Percentiles rank a stretch among this genome's conserved stretches.
phyloP scores from a whole-genome alignment of 2,113 vertebrate species.

The Diadophis punctatus region DNA sequence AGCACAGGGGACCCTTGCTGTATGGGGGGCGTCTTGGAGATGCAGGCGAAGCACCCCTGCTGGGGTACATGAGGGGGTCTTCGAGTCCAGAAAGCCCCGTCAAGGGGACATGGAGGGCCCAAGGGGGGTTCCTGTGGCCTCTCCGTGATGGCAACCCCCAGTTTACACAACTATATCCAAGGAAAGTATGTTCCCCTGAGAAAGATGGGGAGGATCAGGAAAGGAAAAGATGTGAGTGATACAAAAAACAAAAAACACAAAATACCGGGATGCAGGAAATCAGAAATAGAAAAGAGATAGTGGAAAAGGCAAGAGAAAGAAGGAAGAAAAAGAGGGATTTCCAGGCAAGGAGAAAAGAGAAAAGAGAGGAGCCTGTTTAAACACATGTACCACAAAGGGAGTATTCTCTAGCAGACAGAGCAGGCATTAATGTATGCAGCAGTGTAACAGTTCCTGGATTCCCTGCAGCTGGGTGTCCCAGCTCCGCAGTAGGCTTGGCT shows the following conservation, averaged over 20 bases:
- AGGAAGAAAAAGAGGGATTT: not conserved
- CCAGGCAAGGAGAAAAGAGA: conserved; percentile 38
- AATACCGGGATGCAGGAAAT: conserved; percentile 11
- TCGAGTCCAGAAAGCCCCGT: conserved; percentile 72
- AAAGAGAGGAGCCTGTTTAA: conserved; percentile 36
- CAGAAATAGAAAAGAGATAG: conserved; percentile 5
- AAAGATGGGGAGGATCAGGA: conserved; percentile 15
- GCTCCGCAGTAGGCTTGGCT: conserved; percentile 16
- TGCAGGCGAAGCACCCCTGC: conserved; percentile 70
- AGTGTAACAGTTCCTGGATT: conserved; percentile 23
- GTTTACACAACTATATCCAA: conserved; percentile 46
- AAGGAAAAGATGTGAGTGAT: not conserved
- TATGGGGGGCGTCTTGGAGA: conserved; percentile 68
- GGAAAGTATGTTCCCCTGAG: conserved; percentile 22
- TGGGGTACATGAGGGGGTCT: conserved; percentile 59
- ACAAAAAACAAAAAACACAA: not conserved
- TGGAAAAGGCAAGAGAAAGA: conserved; percentile 26
- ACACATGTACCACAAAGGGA: conserved; percentile 24
- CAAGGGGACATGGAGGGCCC: conserved; percentile 63
- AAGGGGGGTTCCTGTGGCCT: conserved; percentile 69
- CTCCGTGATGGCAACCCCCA: conserved; percentile 70
- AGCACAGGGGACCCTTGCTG: conserved; percentile 53
- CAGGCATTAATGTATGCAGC: conserved; percentile 31
- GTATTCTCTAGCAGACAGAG: conserved; percentile 4
- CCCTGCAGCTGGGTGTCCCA: conserved; percentile 32